Percentiles rank a stretch among this genome's conserved stretches.
phyloP scores from a whole-genome alignment of 2,888 invertebrate species.

The Phyllotreta striolata region DNA sequence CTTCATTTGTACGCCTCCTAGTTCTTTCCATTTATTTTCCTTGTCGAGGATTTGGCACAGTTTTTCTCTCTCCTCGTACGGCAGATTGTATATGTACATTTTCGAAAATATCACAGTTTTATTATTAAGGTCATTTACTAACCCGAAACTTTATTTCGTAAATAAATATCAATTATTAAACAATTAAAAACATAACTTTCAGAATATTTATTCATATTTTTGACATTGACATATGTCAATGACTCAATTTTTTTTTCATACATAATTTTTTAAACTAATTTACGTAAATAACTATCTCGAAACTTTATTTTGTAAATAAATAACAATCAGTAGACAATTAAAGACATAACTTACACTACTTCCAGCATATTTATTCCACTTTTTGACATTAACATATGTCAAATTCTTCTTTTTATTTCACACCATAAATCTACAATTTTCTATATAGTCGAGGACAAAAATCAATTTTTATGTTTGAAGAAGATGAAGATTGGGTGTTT shows the following conservation, averaged over 20 bases:
- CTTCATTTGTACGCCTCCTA: conserved; percentile 74
- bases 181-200: too few relatives aligned
- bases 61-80: conserved; percentile 72
- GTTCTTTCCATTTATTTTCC: conserved; percentile 80
- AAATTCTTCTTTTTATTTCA: too few relatives aligned
- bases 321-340: too few relatives aligned
- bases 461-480: neutral
- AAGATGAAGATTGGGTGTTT: neutral
- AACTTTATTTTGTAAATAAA: neutral
- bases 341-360: too few relatives aligned
- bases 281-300: neutral
- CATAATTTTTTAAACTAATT: too few relatives aligned
- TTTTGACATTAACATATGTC: too few relatives aligned
- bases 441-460: neutral
- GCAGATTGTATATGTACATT: conserved; percentile 76
- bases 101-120: conserved; percentile 16
- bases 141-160: neutral
- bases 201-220: too few relatives aligned
- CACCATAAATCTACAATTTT: too few relatives aligned
- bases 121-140: neutral
- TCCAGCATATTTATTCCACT: too few relatives aligned
- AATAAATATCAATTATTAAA: neutral
- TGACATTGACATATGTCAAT: too few relatives aligned
- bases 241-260: too few relatives aligned
- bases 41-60: conserved; percentile 81